Conservation (phyloP, 2,797 vertebrate genomes). For the Enteromius trimaculatus region DNA sequence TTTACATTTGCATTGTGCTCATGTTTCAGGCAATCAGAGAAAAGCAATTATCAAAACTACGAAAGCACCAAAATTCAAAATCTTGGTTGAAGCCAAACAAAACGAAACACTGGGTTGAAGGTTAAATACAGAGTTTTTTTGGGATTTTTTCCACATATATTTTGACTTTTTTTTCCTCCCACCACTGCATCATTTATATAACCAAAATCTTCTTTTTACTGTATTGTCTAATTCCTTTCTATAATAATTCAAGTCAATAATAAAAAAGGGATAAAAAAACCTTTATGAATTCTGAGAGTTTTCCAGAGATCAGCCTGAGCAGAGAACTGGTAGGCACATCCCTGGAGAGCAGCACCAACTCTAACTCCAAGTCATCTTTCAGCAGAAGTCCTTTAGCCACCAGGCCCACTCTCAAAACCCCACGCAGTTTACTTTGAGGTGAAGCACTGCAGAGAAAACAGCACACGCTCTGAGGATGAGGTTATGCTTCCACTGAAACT, state of each 20-base stretch:
- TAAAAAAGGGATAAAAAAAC: slow-evolving; percentile 58
- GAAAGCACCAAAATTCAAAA: too few relatives aligned
- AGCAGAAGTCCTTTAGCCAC: slow-evolving; percentile 94
- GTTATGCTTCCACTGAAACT: not conserved
- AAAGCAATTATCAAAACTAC: not conserved
- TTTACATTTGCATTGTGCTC: not conserved
- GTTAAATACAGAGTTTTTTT: too few relatives aligned
- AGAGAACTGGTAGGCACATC: slow-evolving; percentile 87
- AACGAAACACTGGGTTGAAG: too few relatives aligned
- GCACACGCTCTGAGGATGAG: not conserved
- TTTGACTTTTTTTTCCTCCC: too few relatives aligned
- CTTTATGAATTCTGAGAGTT: slow-evolving; percentile 82
- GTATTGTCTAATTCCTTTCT: too few relatives aligned
- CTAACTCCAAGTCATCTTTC: slow-evolving; percentile 90
- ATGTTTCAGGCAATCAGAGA: not conserved
- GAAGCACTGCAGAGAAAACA: slow-evolving; percentile 64
- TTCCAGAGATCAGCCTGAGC: slow-evolving; percentile 86
- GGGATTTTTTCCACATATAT: too few relatives aligned
- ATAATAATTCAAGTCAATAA: not conserved
- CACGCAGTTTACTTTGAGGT: slow-evolving; percentile 82
- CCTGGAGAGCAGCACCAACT: slow-evolving; percentile 91
- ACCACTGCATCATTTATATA: too few relatives aligned
- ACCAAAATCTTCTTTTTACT: too few relatives aligned
- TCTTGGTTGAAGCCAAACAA: too few relatives aligned
- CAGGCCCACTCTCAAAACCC: slow-evolving; percentile 93